These are phyloP conservation scores for Diabrotica undecimpunctata DNA, from an alignment of 1,140 invertebrate species.

Conservation along the genomic window DNA sequence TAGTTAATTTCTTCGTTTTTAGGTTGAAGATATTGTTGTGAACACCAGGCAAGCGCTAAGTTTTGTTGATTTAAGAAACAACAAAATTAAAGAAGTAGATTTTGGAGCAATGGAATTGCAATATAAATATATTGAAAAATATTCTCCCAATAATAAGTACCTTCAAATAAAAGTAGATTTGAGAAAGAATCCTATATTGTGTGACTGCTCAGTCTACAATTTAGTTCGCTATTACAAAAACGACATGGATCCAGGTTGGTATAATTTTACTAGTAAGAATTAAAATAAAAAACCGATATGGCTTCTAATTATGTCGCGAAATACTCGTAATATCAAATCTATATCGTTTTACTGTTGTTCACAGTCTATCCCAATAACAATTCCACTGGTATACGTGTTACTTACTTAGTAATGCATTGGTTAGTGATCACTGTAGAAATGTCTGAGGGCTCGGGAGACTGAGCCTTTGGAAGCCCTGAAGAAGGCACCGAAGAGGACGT, in stretches of 20 bases:
- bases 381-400: no score
- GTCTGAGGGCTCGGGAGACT: no score
- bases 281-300: no score
- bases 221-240: conserved; percentile 28
- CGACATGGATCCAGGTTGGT: neutral
- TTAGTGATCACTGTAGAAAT: no score
- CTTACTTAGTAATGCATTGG: no score
- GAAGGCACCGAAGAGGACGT: no score
- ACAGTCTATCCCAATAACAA: no score
- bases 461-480: no score
- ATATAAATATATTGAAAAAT: neutral
- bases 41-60: neutral
- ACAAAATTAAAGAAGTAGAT: neutral
- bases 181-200: conserved; percentile 8
- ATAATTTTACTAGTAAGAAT: neutral
- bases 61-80: neutral
- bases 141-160: no score
- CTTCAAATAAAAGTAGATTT: neutral
- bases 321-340: no score
- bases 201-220: conserved; percentile 24
- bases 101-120: neutral
- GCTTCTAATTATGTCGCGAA: no score
- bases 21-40: neutral
- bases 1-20: neutral
- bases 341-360: no score